These are phyloP conservation scores for Silurus lanzhouensis DNA, from an alignment of 2,797 vertebrate genomes.

Conservation along the genomic window DNA sequence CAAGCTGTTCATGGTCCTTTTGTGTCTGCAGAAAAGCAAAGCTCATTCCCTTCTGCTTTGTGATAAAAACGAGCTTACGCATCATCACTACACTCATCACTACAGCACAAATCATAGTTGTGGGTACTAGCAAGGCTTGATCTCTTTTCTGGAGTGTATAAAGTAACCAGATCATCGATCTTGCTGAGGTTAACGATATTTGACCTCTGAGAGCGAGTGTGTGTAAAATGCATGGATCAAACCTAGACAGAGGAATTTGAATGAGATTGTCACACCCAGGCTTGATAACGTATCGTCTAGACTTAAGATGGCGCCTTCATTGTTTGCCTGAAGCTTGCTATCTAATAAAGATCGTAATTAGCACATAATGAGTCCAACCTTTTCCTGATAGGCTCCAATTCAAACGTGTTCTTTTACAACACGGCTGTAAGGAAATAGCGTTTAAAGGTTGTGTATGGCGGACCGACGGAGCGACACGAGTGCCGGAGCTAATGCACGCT, in stretches of 20 bases:
- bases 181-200: neutral
- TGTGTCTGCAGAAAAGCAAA: constrained; percentile 62
- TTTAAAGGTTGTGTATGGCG: constrained; percentile 64
- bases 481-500: constrained; percentile 67
- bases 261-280: neutral
- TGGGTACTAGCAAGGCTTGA: neutral
- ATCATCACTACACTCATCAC: constrained; percentile 76
- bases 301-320: neutral
- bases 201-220: neutral
- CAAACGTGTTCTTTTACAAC: constrained; percentile 60
- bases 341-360: constrained; percentile 71
- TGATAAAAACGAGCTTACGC: constrained; percentile 79
- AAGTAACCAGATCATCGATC: neutral
- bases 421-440: constrained; percentile 59
- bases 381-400: constrained; percentile 65
- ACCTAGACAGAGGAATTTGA: neutral
- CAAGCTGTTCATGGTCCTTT: constrained; percentile 48
- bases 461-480: constrained; percentile 70
- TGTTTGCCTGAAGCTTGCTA: constrained; percentile 51
- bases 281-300: neutral
- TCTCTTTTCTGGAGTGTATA: neutral
- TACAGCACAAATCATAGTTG: constrained; percentile 73
- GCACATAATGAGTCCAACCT: constrained; percentile 62
- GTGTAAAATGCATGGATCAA: neutral
- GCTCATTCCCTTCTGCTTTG: constrained; percentile 71